Evolutionary conservation across 2,113 vertebrate genomes (phyloP), one percentile per base, ranked within the genome.

Genomic region (Erpornis zantholeuca): DNA sequence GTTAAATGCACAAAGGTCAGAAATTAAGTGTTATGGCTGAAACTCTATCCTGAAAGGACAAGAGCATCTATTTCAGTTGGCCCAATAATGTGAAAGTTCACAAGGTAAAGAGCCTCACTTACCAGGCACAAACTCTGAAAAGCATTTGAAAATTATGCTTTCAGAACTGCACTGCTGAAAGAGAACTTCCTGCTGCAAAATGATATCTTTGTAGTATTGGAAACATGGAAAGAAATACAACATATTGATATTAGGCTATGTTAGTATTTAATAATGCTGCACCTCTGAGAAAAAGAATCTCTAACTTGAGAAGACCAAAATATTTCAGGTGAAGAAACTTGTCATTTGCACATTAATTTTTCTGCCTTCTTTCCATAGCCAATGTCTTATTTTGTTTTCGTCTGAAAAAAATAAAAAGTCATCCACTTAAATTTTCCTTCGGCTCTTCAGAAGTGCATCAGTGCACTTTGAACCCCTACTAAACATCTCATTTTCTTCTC

Each of bases 1-100:
- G 66, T 85, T 73, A 91, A 93, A 90, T 31, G 25, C 45, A 95
- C 61, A 94, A 95, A 95, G 84, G 78, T 91, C 78, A 82, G 57
- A 96, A 96, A 95, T 91, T 95, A 95, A 96, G 78, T 77, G 59
- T 73, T 89, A 80, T 63, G 66, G 54, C 23, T 95, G 89, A 79
- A 95, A 95, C 54, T 89, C 49, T 79, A 28, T 86, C 82, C 66
- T 85, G 73, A 91, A 95, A 95, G 87, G 87, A 96, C 87, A 93
- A 72, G 31, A 91, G 33, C 50, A 66, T 91, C 66, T 44, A 87
- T 94, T 96, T 96, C 75, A 53, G 57, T 94, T 3, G 6, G 49
- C 56, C 79, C 50, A 90, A n/a, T 91, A 89, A 95, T 66, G 54
- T 88, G 84, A 87, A 96, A 94, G 87, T 94, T 96, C 84, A 77